Base-by-base conservation (phyloP, 2,888 invertebrate species). In the Biston betularia region DNA sequence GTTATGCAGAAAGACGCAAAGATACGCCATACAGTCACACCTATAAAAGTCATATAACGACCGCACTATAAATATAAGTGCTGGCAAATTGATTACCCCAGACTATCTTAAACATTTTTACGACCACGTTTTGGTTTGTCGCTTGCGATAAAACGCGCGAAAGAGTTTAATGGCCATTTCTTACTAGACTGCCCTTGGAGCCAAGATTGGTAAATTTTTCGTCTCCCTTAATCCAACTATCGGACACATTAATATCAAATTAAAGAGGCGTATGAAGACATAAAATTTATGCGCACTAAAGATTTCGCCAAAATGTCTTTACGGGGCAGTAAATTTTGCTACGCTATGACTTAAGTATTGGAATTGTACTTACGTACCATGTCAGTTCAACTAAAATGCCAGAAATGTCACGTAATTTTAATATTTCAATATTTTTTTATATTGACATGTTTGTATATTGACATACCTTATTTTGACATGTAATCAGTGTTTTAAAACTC, bases 21-120 rank as follows among this genome's bases (percentile, higher is more conserved):
- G 48, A 64, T 44, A 59, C 64, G 59, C 50, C 65, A 69, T 67
- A 64, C 65, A 67, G 70, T 66, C 73, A 62, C 50, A 15, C 38
- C 52, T 49, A 63, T 71, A 69, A 73, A 72, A 63, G 65, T 52
- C 48, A 24, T 42, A 48, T 83, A 79, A 83, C 77, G 76, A 72
- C 76, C 69, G 54, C 72, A 80, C 76, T 82, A 86, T 86, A 82
- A 81, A 74, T 74, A 71, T 76, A 75, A 85, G 81, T 75, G 80
- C 77, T 78, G 71, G 77, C 65, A 75, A 79, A 85, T 84, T 85
- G 85, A 87, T 86, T 84, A 79, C 81, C 72, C 54, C 64, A 74
- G 75, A 75, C 80, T 77, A 78, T 77, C 78, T 83, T 80, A 78
- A 80, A 81, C 79, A 85, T 80, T 81, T 85, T 85, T 85, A 85